Evolutionary conservation across 2,888 invertebrate genomes (phyloP).

Genomic region (Alentia gelatinosa): DNA sequence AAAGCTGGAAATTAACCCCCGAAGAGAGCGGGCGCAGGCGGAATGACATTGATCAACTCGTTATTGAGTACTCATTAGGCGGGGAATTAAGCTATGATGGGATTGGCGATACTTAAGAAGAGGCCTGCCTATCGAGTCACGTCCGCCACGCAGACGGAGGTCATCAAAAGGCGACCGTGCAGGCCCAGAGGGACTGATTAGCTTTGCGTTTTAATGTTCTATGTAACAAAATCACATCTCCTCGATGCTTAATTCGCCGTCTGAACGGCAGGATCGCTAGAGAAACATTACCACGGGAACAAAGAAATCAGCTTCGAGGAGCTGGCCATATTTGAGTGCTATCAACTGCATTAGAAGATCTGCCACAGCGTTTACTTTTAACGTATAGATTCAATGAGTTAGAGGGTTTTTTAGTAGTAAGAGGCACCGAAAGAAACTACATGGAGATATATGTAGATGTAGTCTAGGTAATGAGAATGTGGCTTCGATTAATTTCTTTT

Average conservation of each 20-base stretch:
- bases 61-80: slow-evolving; percentile 44
- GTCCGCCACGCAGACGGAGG: slow-evolving; percentile 25
- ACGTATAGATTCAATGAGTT: no score
- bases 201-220: slow-evolving; percentile 39
- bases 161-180: neutral
- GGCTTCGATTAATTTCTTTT: neutral
- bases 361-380: no score
- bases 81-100: slow-evolving; percentile 16
- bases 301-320: no score
- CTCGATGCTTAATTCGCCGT: neutral
- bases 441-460: neutral
- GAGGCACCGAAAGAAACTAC: neutral
- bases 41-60: slow-evolving; percentile 45
- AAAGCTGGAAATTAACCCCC: slow-evolving; percentile 43
- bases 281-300: no score
- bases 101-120: slow-evolving; percentile 51
- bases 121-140: slow-evolving; percentile 44
- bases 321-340: no score
- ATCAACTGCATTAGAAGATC: no score
- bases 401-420: no score
- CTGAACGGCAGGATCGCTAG: no score
- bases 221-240: slow-evolving; percentile 19
- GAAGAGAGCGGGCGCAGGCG: neutral
- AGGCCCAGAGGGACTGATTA: slow-evolving; percentile 16
- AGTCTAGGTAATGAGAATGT: neutral